phyloP scores from a whole-genome alignment of 2,888 invertebrate genomes.

The Calliscelio sp. region DNA sequence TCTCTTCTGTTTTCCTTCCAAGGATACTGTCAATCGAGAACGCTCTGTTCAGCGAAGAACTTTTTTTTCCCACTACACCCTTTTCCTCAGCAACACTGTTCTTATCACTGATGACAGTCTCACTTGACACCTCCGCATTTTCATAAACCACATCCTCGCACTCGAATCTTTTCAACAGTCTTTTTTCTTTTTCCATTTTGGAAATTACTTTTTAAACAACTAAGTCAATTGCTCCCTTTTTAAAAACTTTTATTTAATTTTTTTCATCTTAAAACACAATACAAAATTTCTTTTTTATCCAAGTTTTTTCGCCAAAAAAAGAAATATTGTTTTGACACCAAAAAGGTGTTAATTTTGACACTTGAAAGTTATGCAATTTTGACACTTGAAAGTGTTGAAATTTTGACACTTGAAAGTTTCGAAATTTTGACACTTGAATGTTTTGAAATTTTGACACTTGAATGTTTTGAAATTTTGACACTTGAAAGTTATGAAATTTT shows the following conservation, averaged over 20 bases:
- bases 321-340: not conserved
- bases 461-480: too few species aligned
- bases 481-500: too few species aligned
- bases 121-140: constrained; percentile 41
- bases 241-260: too few species aligned
- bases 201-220: not conserved
- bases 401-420: too few species aligned
- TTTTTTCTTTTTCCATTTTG: constrained; percentile 27
- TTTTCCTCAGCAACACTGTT: constrained; percentile 35
- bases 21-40: constrained; percentile 84
- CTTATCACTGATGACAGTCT: constrained; percentile 47
- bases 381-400: too few species aligned
- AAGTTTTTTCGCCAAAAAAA: too few species aligned
- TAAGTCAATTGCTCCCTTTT: too few species aligned
- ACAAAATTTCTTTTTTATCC: too few species aligned
- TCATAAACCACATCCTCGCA: constrained; percentile 24
- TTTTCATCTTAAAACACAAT: too few species aligned
- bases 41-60: constrained; percentile 77
- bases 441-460: not conserved
- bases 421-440: too few species aligned
- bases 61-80: constrained; percentile 44
- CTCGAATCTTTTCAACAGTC: constrained; percentile 19
- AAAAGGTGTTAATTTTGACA: too few species aligned
- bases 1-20: constrained; percentile 76
- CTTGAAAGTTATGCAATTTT: not conserved